A percentile compares a stretch with the other conserved stretches of the same genome.
phyloP scores from a whole-genome alignment of 2,888 invertebrate genomes.

The Stenoptilia bipunctidactyla region DNA sequence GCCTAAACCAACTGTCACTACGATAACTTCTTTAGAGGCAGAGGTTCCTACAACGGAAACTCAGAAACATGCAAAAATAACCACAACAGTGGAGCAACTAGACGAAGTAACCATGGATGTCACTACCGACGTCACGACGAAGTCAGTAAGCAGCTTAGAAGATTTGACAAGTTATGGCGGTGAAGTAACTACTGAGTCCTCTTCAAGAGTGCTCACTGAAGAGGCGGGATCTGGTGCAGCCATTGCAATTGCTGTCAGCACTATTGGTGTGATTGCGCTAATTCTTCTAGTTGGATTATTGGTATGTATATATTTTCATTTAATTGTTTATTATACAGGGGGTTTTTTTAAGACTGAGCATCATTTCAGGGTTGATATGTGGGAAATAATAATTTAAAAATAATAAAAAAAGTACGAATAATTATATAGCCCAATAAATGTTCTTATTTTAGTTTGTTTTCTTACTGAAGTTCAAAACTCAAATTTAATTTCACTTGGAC shows the following conservation, averaged over 20 bases:
- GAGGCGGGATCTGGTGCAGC: constrained; percentile 77
- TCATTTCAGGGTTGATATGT: too few species aligned
- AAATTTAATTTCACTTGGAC: too few species aligned
- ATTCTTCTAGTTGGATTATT: constrained; percentile 81
- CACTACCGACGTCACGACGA: constrained; percentile 32
- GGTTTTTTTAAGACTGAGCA: too few species aligned
- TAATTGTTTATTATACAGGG: too few species aligned
- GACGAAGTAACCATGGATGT: constrained; percentile 26
- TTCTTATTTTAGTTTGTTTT: too few species aligned
- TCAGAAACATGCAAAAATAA: constrained; percentile 23
- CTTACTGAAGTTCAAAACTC: too few species aligned
- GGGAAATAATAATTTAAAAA: too few species aligned
- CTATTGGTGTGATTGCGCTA: constrained; percentile 83
- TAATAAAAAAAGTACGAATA: too few species aligned
- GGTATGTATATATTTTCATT: too few species aligned
- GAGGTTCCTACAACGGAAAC: constrained; percentile 20
- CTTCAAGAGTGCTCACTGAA: constrained; percentile 31
- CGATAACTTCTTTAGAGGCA: constrained; percentile 6
- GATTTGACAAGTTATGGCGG: constrained; percentile 36
- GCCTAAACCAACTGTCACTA: constrained; percentile 17
- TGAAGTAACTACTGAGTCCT: constrained; percentile 45
- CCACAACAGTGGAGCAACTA: constrained; percentile 11
- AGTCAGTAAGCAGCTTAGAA: constrained; percentile 30
- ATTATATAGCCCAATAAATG: too few species aligned
- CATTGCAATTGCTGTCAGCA: constrained; percentile 85